A percentile compares a stretch with the other conserved stretches of the same genome.
These are phyloP conservation scores for Achlya flavicornis DNA, from an alignment of 2,888 invertebrate genomes.

Conservation along the genomic window DNA sequence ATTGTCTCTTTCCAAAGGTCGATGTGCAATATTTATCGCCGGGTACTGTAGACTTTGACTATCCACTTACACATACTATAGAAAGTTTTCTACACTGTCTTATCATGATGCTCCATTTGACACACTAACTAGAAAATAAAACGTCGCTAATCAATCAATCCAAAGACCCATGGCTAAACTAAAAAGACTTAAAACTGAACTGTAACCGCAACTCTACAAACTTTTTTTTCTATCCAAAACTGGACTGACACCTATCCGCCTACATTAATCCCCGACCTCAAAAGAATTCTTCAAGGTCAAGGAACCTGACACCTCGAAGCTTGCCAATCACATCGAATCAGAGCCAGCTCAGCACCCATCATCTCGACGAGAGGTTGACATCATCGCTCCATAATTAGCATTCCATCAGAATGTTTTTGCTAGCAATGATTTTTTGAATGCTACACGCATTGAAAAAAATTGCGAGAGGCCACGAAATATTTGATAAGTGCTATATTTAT, in stretches of 20 bases:
- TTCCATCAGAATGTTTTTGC: conserved; percentile 21
- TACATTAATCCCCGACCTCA: neutral
- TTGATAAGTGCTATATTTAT: neutral
- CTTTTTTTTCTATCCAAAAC: neutral
- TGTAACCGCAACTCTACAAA: too few species aligned
- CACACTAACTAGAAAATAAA: neutral
- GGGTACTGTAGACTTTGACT: too few species aligned
- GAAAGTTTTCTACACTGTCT: neutral
- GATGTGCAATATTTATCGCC: too few species aligned
- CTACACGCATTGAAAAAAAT: neutral
- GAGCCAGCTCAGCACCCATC: conserved; percentile 6
- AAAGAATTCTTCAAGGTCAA: neutral
- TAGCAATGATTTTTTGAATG: conserved; percentile 17
- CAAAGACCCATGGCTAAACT: too few species aligned
- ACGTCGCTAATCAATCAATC: too few species aligned
- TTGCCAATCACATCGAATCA: conserved; percentile 6
- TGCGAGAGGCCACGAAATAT: neutral
- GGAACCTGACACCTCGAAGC: neutral
- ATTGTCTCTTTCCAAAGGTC: too few species aligned
- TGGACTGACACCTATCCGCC: neutral
- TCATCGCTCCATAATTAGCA: conserved; percentile 44
- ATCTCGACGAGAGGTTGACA: conserved; percentile 37
- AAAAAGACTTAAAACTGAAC: too few species aligned
- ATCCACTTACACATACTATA: neutral
- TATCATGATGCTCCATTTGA: neutral